phyloP scores from a whole-genome alignment of 2,797 vertebrate genomes.

The Spatula versicolor region DNA sequence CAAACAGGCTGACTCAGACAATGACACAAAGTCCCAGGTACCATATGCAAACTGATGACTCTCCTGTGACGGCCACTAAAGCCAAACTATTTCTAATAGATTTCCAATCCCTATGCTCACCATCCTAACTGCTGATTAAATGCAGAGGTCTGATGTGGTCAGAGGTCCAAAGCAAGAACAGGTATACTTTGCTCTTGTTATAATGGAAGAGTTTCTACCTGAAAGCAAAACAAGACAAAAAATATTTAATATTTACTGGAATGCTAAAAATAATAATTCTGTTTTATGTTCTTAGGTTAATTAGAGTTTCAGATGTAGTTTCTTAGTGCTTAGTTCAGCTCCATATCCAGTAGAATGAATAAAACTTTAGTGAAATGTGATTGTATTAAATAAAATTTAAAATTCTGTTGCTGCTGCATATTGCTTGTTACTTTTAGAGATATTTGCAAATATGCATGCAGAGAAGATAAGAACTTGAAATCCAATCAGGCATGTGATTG shows the following conservation, averaged over 20 bases:
- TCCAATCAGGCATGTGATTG: not conserved
- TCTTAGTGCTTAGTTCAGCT: conserved; percentile 39
- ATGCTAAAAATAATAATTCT: not conserved
- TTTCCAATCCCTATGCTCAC: not conserved
- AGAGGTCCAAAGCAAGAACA: not conserved
- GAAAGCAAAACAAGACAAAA: not conserved
- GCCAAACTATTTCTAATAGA: not conserved
- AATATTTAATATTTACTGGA: not conserved
- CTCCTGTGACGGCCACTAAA: not conserved
- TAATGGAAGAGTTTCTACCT: not conserved
- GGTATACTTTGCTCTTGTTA: not conserved
- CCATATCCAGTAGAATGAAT: conserved; percentile 32
- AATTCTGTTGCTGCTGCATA: conserved; percentile 17
- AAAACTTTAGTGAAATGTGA: not conserved
- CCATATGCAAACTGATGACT: not conserved
- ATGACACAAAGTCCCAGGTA: not conserved
- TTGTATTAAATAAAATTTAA: not conserved
- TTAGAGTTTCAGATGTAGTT: conserved; percentile 5
- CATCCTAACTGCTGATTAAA: fast-evolving
- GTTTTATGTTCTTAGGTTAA: conserved; percentile 29
- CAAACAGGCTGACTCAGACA: not conserved
- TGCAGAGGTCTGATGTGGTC: not conserved
- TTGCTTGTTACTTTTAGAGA: conserved; percentile 34
- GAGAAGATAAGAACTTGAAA: not conserved
- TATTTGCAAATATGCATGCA: not conserved